Base-by-base conservation (phyloP, 2,797 vertebrate species). In the Sciurus vulgaris region DNA sequence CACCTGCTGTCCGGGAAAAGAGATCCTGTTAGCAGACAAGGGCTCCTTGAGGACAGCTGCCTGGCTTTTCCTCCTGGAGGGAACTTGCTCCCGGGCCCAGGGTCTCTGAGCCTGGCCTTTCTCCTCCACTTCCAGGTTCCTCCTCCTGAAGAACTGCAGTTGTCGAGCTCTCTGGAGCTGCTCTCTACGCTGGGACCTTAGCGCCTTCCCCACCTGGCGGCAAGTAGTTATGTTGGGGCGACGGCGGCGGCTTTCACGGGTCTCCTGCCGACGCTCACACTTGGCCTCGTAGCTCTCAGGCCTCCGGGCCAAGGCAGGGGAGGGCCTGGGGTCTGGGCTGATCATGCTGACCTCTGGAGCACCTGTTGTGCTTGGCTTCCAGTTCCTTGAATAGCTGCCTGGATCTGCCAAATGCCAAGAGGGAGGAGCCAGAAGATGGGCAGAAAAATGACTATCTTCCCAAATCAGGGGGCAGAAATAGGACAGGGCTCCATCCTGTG, bases 201-300 rank as follows among this genome's bases (percentile, higher is more conserved):
- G 76, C 0, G 0, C 86, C 96, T 61, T 93, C 72, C 70, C 94
- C 0, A 67, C 91, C 26, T 3, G 96, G 24, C 98, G 98, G 91
- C 98, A 97, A 7, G 86, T 78, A 2, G 97, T 98, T 84, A 26
- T 3, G 0, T 98, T 98, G 92, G 83, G 86, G 13, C 98, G 96
- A 13, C 91, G n/a, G 28, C 98, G 79, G 73, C 94, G 96, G 86
- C 12, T 95, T 94, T 98, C 98, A 20, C 98, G 92, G 3, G 8
- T 96, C 97, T 98, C 98, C 0, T 98, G 98, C 26, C 98, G 88
- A 41, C 98, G 97, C 95, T 99, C 98, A 0, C 97, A 98, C 94
- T 98, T 97, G 92, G 98, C 98, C 4, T 99, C 98, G 0, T 98
- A 98, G 97, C 98, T 99, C 96, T 99, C 98, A 0, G 78, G 84